A percentile compares a stretch with the other conserved stretches of the same genome.
These are phyloP conservation scores for Drosophila antonietae DNA, from an alignment of 2,888 invertebrate genomes.

Conservation along the genomic window DNA sequence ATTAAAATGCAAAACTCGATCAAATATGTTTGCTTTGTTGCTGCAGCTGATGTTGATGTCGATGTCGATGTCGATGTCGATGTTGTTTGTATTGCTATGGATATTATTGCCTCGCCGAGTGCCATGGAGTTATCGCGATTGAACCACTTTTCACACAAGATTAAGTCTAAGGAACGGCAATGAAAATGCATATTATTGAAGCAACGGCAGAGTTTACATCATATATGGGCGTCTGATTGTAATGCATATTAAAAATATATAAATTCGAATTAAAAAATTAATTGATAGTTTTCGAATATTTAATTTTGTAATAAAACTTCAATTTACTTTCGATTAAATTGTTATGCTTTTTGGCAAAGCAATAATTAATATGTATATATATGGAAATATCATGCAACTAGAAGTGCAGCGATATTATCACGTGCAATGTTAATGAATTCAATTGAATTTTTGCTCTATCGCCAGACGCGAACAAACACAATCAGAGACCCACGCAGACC, in stretches of 20 bases:
- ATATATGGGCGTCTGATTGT: neutral
- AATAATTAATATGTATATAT: slow-evolving; percentile 20
- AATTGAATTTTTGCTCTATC: slow-evolving; percentile 63
- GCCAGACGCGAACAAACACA: slow-evolving; percentile 43
- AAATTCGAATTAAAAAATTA: neutral
- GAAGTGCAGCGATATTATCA: slow-evolving; percentile 69
- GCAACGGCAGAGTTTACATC: slow-evolving; percentile 75
- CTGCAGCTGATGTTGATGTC: slow-evolving; percentile 1
- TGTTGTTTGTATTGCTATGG: slow-evolving; percentile 7
- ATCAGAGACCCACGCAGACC: slow-evolving; percentile 13
- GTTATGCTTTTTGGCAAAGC: neutral
- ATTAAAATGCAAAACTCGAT: slow-evolving; percentile 72
- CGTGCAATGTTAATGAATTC: slow-evolving; percentile 75
- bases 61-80: neutral
- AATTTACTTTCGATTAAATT: neutral
- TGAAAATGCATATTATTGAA: slow-evolving; percentile 73
- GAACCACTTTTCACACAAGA: slow-evolving; percentile 77
- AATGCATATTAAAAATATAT: neutral
- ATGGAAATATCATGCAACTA: slow-evolving; percentile 59
- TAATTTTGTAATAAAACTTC: neutral
- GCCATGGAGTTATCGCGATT: slow-evolving; percentile 75
- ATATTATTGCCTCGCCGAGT: slow-evolving; percentile 31
- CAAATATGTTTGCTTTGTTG: slow-evolving; percentile 30
- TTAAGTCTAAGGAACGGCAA: slow-evolving; percentile 69
- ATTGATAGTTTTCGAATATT: neutral